Evolutionary conservation across 2,797 vertebrate species (phyloP), one percentile per base, ranked within the genome.

Genomic region (Anniella stebbinsi): DNA sequence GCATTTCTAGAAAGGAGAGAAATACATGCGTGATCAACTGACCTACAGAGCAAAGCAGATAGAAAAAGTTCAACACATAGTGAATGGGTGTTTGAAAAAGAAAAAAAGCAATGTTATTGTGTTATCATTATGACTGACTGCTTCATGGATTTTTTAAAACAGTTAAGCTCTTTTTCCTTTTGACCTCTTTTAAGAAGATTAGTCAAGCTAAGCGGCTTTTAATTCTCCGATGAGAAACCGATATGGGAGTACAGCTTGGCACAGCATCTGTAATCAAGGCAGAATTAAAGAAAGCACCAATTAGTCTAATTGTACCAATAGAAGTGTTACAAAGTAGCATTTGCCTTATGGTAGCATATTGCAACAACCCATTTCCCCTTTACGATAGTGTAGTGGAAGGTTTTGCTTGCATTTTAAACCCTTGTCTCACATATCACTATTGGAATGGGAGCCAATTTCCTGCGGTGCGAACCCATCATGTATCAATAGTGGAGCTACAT

Each of bases 151-250:
- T 87, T 93, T 92, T 87, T 70, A 60, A 28, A 76, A 66, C 28
- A 36, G 84, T 84, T 92, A 94, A 92, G 76, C 90, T 93, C 84
- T 51, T 92, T 92, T 93, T 88, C 85, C 88, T 15, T 94, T 67
- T 91, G 94, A 92, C 94, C 93, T 87, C 54, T 76, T 90, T n/a
- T 93, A 92, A 95, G 78, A 89, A 91, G 91, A 88, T 88, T 95
- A 92, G 92, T 92, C 67, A 83, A 86, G 8, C 80, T 93, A 95
- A 95, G 92, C 91, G 89, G 93, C 86, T 94, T 95, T 94, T 57
- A 92, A 90, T 78, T 91, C 72, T 87, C 89, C 48, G 92, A 93
- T 88, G 28, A 89, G 86, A 94, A 85, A 89, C 70, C 67, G 89
- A 92, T 60, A 92, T 0, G 0, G 48, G 84, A 94, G 87, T 84